phyloP scores from a whole-genome alignment of 53 echinoderm and acorn worm genomes.

The Luidia sarsii region DNA sequence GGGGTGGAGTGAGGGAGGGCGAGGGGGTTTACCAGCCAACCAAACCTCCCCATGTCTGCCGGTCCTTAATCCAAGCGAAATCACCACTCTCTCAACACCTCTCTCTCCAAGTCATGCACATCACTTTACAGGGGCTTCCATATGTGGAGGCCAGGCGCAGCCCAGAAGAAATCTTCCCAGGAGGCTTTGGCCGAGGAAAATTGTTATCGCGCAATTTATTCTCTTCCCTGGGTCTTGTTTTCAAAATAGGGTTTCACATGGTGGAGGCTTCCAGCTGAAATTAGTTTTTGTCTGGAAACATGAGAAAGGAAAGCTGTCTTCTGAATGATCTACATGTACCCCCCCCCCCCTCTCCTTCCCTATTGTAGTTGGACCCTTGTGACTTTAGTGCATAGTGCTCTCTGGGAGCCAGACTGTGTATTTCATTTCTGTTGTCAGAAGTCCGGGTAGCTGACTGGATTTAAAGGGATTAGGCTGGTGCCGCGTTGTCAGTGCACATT shows the following conservation, averaged over 20 bases:
- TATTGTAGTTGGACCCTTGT: not conserved
- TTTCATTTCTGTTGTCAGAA: no score
- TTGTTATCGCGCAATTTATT: slow-evolving; percentile 16
- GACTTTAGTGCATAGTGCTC: no score
- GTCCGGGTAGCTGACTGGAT: no score
- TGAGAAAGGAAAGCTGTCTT: not conserved
- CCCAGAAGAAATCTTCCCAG: slow-evolving; percentile 28
- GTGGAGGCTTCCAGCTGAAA: not conserved
- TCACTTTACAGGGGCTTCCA: slow-evolving; percentile 45
- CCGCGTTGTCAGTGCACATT: not conserved
- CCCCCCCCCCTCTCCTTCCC: no score
- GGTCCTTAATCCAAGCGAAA: slow-evolving; percentile 20
- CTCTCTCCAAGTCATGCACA: slow-evolving; percentile 40
- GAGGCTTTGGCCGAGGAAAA: slow-evolving; percentile 21
- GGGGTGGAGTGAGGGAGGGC: no score
- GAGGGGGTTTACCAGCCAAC: no score
- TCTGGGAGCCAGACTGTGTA: no score
- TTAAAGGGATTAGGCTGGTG: not conserved
- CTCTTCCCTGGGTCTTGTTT: not conserved
- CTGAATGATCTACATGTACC: no score
- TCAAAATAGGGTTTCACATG: not conserved
- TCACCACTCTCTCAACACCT: slow-evolving; percentile 51
- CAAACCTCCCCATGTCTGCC: slow-evolving; percentile 24
- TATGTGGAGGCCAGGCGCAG: slow-evolving; percentile 19
- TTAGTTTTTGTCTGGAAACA: slow-evolving; percentile 8